Evolutionary conservation across 2,113 vertebrate genomes (phyloP).

Genomic region (Coptodon bakossiorum): DNA sequence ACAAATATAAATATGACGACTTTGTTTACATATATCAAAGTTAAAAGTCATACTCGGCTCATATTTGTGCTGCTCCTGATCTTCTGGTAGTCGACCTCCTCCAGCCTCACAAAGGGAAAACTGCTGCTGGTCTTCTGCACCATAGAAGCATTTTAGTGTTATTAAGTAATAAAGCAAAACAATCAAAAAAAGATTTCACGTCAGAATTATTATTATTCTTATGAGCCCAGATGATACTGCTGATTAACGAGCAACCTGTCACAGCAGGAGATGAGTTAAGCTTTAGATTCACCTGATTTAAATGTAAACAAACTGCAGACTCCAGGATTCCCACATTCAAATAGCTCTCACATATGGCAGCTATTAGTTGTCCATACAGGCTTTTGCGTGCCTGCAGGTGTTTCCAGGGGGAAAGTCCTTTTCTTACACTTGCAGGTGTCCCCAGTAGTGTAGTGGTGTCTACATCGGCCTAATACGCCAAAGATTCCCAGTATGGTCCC

Average conservation of each 20-base stretch:
- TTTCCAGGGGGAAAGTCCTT: neutral
- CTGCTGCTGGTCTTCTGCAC: neutral
- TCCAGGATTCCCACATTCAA: neutral
- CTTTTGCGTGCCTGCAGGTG: too few relatives aligned
- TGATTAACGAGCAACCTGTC: neutral
- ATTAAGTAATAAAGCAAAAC: neutral
- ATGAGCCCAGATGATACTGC: neutral
- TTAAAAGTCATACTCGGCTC: neutral
- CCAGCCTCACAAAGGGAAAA: neutral
- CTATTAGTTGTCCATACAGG: neutral
- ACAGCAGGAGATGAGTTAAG: neutral
- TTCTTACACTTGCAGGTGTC: neutral
- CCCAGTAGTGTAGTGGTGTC: neutral
- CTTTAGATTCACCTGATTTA: neutral
- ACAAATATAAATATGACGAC: neutral
- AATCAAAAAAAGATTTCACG: rapidly evolving
- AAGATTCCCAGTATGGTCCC: neutral
- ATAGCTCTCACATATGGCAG: neutral
- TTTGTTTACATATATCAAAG: neutral
- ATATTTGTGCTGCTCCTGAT: neutral
- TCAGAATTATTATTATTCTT: neutral
- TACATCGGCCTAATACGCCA: neutral
- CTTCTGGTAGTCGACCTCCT: neutral
- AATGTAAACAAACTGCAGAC: neutral
- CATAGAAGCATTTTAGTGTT: neutral